Conservation (phyloP, 2,113 vertebrate species). For the Dicaeum eximium region DNA sequence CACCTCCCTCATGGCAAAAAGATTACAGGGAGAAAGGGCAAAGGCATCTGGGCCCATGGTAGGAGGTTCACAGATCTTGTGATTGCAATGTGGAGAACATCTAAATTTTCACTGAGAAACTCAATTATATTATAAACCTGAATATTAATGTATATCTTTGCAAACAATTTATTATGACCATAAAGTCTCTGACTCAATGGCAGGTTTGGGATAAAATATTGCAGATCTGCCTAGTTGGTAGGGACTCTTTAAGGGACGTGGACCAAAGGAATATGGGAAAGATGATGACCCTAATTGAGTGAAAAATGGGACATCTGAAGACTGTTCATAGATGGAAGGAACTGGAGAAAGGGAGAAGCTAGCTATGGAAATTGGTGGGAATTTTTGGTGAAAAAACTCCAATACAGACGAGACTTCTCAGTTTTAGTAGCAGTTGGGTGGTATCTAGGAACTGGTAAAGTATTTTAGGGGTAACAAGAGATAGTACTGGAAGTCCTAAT, state of each 20-base stretch:
- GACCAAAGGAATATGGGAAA: not conserved
- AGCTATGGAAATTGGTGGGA: not conserved
- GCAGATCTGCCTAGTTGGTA: not conserved
- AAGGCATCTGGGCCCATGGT: not conserved
- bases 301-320: not conserved
- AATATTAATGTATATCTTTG: not conserved
- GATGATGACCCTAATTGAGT: not conserved
- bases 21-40: not conserved
- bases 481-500: not conserved
- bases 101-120: not conserved
- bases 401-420: not conserved
- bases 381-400: not conserved
- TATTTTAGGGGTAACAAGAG: not conserved
- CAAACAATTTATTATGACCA: not conserved
- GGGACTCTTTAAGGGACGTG: not conserved
- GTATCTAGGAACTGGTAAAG: not conserved
- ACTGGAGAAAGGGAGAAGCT: not conserved
- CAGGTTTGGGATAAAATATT: not conserved
- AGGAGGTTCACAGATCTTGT: not conserved
- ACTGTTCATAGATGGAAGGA: not conserved
- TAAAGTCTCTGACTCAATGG: not conserved
- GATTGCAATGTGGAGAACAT: not conserved
- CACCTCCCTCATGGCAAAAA: not conserved
- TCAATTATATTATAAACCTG: not conserved
- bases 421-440: not conserved